phyloP scores from a whole-genome alignment of 2,113 vertebrate species.

The Thamnophis sirtalis region DNA sequence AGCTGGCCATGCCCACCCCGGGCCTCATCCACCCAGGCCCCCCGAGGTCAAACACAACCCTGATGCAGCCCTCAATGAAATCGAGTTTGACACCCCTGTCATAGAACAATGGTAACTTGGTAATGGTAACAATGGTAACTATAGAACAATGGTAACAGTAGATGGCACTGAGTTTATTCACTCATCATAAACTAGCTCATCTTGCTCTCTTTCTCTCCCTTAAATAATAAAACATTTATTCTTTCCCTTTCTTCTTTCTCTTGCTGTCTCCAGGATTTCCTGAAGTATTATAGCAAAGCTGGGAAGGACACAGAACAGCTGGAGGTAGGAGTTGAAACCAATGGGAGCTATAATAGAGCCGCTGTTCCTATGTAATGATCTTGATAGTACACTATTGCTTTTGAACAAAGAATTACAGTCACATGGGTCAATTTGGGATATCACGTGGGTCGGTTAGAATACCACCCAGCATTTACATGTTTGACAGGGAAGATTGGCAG shows the following conservation, averaged over 20 bases:
- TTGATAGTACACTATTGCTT: not conserved
- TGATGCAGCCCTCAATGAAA: no score
- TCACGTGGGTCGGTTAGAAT: not conserved
- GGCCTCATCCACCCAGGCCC: no score
- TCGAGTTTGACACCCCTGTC: no score
- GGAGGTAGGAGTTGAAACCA: conserved; percentile 70
- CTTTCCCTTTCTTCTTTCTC: conserved; percentile 19
- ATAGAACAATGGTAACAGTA: not conserved
- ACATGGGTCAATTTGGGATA: not conserved
- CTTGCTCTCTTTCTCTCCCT: not conserved
- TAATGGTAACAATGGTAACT: not conserved
- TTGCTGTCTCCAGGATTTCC: conserved; percentile 77
- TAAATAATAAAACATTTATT: not conserved
- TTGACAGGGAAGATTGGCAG: not conserved
- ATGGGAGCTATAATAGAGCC: not conserved
- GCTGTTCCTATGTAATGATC: not conserved
- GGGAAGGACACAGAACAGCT: conserved; percentile 81
- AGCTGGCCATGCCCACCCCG: no score
- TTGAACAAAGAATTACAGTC: not conserved
- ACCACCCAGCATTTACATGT: not conserved
- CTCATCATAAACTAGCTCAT: not conserved
- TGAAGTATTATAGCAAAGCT: conserved; percentile 87
- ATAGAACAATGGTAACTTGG: not conserved
- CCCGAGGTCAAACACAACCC: no score
- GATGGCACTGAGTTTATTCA: not conserved